These are phyloP conservation scores for Notoglanidium macrostoma DNA, from an alignment of 2,797 vertebrate species.

Conservation along the genomic window DNA sequence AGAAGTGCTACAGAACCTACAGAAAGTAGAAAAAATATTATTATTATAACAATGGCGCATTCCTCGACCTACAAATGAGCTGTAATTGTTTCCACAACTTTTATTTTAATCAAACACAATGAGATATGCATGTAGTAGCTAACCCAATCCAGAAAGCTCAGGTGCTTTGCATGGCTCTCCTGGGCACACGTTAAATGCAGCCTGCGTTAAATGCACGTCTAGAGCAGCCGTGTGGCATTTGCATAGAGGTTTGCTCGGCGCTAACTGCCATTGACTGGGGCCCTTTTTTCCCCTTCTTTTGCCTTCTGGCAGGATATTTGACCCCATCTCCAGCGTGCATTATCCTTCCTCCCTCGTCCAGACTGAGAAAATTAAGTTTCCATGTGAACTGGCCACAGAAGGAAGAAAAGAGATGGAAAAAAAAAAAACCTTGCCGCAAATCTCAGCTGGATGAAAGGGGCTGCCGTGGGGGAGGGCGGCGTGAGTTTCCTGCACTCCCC, in stretches of 20 bases:
- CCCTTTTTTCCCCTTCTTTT: slow-evolving; percentile 41
- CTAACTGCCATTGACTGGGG: slow-evolving; percentile 58
- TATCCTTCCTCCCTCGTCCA: slow-evolving; percentile 60
- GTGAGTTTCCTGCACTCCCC: slow-evolving; percentile 45
- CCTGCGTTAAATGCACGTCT: slow-evolving; percentile 37
- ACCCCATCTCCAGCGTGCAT: slow-evolving; percentile 62
- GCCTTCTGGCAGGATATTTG: slow-evolving; percentile 62
- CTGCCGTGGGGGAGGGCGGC: slow-evolving; percentile 55
- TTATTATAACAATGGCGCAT: not conserved
- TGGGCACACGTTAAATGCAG: slow-evolving; percentile 21
- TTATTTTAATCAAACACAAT: not conserved
- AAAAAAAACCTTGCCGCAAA: slow-evolving; percentile 50
- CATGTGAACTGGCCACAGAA: slow-evolving; percentile 61
- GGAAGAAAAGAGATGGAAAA: slow-evolving; percentile 51
- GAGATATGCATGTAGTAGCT: not conserved
- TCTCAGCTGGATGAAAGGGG: slow-evolving; percentile 64
- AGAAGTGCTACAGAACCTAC: slow-evolving; percentile 16
- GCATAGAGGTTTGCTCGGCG: slow-evolving; percentile 50
- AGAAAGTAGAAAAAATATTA: not conserved
- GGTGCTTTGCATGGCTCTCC: slow-evolving; percentile 30
- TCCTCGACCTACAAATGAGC: not conserved
- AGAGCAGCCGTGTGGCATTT: slow-evolving; percentile 45
- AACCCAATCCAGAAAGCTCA: slow-evolving; percentile 6
- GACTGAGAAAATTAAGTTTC: slow-evolving; percentile 66
- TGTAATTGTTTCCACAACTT: not conserved